Evolutionary conservation across 1,140 invertebrate genomes (phyloP), one percentile per base, ranked within the genome.

Genomic region (Saccostrea echinata): DNA sequence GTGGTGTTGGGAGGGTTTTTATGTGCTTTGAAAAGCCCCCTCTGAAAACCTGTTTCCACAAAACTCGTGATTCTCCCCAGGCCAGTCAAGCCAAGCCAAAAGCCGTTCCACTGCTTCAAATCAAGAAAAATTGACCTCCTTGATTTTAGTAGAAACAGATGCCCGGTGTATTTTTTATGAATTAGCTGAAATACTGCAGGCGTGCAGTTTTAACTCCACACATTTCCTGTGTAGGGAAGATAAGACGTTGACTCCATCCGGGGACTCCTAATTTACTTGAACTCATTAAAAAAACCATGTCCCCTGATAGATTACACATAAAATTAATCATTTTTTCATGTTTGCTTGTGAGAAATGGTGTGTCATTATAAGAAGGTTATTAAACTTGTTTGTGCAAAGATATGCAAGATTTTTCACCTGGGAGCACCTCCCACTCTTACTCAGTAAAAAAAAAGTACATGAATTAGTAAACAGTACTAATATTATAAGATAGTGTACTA

Each of bases 81-180:
- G 68, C 68, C 30, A 21, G 43, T 9, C 43, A 43, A 43, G 43
- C 43, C 43, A 43, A 6, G 43, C 43, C 12, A 27, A 76, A 76
- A 61, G 55, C 68, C 68, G 13, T 76, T 76, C 30, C 13, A 33
- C 30, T 30, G 68, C 68, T 76, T 76, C 27, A 76, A 76, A 76
- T 76, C 68, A 76, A 27, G 55, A 61, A 61, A 71, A 76, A 76
- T 76, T 76, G 68, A 76, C 68, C 68, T 76, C 68, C 27, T 76
- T 76, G 27, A 76, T 76, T 30, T 76, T 76, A 76, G 68, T 12
- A 76, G 68, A 76, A 76, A 76, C 68, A 76, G 68, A 76, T 76
- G 68, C 68, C 68, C 68, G 24, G 68, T 24, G 68, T 76, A 76
- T 76, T 76, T 76, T 76, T 76, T 76, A 76, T 76, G 68, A 76